phyloP scores from a whole-genome alignment of 1,140 invertebrate genomes.

The Psilanteris sp. region DNA sequence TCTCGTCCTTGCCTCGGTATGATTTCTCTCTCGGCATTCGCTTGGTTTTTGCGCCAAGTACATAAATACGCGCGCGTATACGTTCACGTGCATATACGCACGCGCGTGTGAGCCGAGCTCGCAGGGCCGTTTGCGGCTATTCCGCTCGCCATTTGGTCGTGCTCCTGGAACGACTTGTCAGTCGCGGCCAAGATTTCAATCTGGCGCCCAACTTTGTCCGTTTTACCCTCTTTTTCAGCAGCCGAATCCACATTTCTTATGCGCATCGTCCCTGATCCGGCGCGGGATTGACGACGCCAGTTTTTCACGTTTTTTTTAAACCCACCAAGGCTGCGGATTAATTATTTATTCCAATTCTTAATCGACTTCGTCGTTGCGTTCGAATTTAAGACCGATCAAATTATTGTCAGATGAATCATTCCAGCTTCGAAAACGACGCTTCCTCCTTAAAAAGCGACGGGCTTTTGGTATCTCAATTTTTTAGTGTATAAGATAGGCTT shows the following conservation, averaged over 20 bases:
- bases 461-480: no score
- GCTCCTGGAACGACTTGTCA: slow-evolving; percentile 44
- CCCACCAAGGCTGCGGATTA: slow-evolving; percentile 17
- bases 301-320: not conserved
- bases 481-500: no score
- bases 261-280: slow-evolving; percentile 14
- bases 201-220: slow-evolving; percentile 21
- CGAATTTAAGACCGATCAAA: slow-evolving; percentile 3
- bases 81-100: slow-evolving; percentile 18
- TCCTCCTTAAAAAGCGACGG: no score
- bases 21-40: slow-evolving; percentile 68
- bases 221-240: slow-evolving; percentile 47
- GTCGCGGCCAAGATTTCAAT: slow-evolving; percentile 56
- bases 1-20: slow-evolving; percentile 66
- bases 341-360: slow-evolving; percentile 23
- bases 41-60: slow-evolving; percentile 55
- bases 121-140: slow-evolving; percentile 16
- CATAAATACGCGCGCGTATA: slow-evolving; percentile 31
- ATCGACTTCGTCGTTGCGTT: slow-evolving; percentile 6
- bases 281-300: not conserved
- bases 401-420: not conserved
- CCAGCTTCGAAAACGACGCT: not conserved
- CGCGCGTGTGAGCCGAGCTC: slow-evolving; percentile 1
- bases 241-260: slow-evolving; percentile 39
- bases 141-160: slow-evolving; percentile 47